A percentile compares a stretch with the other conserved stretches of the same genome.
Evolutionary conservation across 2,888 invertebrate species (phyloP).

Genomic region (Hyposoter dolosus): DNA sequence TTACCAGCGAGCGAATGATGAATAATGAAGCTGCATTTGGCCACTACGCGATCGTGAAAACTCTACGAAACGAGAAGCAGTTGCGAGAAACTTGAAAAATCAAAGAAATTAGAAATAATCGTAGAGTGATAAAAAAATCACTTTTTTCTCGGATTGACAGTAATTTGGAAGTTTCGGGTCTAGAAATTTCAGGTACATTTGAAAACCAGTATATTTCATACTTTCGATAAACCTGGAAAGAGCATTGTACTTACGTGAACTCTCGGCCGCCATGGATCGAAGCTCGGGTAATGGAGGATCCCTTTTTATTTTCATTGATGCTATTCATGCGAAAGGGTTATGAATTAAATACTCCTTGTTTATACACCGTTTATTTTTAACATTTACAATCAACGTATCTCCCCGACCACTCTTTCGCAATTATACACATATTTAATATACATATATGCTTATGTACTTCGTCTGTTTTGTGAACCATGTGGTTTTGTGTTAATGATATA

Average conservation of each 20-base stretch:
- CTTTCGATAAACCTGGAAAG: neutral
- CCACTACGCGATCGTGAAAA: no score
- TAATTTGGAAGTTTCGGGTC: neutral
- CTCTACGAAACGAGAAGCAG: no score
- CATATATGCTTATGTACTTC: slow-evolving; percentile 68
- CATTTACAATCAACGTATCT: slow-evolving; percentile 83
- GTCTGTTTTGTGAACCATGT: slow-evolving; percentile 44
- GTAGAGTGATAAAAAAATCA: no score
- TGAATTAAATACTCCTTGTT: slow-evolving; percentile 74
- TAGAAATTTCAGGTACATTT: neutral
- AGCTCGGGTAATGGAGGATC: slow-evolving; percentile 8
- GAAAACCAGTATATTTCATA: neutral
- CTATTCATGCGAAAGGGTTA: slow-evolving; percentile 22
- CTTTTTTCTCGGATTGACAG: neutral
- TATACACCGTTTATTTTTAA: slow-evolving; percentile 84
- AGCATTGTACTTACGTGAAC: slow-evolving; percentile 49
- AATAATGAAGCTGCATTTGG: no score
- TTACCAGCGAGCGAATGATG: no score
- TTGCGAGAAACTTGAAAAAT: no score
- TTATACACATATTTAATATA: slow-evolving; percentile 81
- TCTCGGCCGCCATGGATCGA: slow-evolving; percentile 19
- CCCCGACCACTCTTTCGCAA: slow-evolving; percentile 77
- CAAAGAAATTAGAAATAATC: no score
- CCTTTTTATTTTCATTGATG: slow-evolving; percentile 67
- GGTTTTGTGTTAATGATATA: slow-evolving; percentile 24